A percentile compares a stretch with the other conserved stretches of the same genome.
Conservation (phyloP, 1,140 invertebrate genomes). For the Hermetia illucens region DNA sequence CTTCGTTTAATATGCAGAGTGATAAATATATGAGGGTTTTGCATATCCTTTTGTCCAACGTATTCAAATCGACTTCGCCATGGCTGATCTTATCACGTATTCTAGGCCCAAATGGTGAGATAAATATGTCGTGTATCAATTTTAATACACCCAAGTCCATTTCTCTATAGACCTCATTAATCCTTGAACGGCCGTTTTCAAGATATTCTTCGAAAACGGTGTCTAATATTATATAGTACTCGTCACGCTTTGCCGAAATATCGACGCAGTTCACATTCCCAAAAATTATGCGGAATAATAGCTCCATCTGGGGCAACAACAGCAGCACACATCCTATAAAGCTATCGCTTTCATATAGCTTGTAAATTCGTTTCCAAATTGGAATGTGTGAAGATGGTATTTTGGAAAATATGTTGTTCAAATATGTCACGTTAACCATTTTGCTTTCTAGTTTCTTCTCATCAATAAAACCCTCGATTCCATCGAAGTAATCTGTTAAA, state of each 20-base stretch:
- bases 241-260: constrained; percentile 9
- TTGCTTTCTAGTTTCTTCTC: no score
- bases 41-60: constrained; percentile 5
- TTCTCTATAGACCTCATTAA: neutral
- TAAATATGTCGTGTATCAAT: constrained; percentile 10
- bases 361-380: constrained; percentile 6
- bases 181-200: neutral
- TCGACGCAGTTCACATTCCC: constrained; percentile 7
- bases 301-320: constrained; percentile 11
- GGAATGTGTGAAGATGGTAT: no score
- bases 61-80: constrained; percentile 8
- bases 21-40: constrained; percentile 3
- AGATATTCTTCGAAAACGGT: constrained; percentile 8
- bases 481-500: no score
- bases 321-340: constrained; percentile 6
- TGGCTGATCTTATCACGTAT: constrained; percentile 13
- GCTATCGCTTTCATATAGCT: constrained; percentile 2
- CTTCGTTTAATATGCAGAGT: constrained; percentile 3
- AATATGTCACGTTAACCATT: no score
- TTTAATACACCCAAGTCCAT: constrained; percentile 3
- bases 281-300: constrained; percentile 9
- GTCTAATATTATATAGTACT: constrained; percentile 13
- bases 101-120: constrained; percentile 9
- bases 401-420: no score
- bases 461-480: no score